phyloP scores from a whole-genome alignment of 2,888 invertebrate genomes.

The Troglohyphantes excavatus region DNA sequence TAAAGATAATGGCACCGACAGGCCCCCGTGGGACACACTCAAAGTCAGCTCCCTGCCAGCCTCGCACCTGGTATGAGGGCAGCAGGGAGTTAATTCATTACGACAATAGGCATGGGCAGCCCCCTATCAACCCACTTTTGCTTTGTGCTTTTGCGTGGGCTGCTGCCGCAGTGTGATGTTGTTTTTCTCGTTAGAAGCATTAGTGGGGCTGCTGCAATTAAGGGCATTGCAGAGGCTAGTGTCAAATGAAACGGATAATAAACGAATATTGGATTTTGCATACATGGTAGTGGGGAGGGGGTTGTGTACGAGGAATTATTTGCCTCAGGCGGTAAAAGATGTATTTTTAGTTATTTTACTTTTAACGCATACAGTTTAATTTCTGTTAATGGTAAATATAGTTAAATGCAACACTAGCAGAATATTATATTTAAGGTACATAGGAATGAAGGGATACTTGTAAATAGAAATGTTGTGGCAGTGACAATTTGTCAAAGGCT shows the following conservation, averaged over 20 bases:
- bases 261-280: conserved; percentile 40
- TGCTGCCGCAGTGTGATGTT: conserved; percentile 15
- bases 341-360: too few species aligned
- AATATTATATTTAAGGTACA: too few species aligned
- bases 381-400: too few species aligned
- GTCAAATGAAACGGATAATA: conserved; percentile 57
- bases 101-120: conserved; percentile 69
- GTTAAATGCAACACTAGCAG: too few species aligned
- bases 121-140: conserved; percentile 56
- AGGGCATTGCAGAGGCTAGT: conserved; percentile 5
- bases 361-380: too few species aligned
- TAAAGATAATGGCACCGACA: conserved; percentile 74
- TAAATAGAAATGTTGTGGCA: too few species aligned
- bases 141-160: conserved; percentile 32
- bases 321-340: too few species aligned
- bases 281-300: background rate
- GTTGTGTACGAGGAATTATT: background rate
- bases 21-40: conserved; percentile 58
- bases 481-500: too few species aligned
- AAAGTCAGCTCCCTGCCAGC: conserved; percentile 53
- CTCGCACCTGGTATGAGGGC: conserved; percentile 58
- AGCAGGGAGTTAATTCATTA: conserved; percentile 73
- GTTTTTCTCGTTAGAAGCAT: conserved; percentile 51
- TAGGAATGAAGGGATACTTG: too few species aligned
- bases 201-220: conserved; percentile 51